Evolutionary conservation across 2,888 invertebrate species (phyloP), one percentile per base, ranked within the genome.

Genomic region (Drosophila parthenogenetica): DNA sequence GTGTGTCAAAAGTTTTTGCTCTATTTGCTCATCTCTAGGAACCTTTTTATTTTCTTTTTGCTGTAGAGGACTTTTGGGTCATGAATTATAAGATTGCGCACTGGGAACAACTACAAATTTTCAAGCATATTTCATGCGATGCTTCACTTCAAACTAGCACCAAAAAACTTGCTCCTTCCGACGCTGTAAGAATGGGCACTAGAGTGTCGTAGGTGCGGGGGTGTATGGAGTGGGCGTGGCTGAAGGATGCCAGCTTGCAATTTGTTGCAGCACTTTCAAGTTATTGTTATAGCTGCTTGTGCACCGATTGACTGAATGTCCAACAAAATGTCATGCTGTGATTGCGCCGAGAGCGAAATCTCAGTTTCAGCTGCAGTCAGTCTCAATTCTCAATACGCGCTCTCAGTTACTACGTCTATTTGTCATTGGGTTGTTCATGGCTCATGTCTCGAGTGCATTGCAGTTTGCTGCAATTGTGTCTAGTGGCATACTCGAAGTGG

Each of bases 401-500:
- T 35, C 51, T 63, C 53, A 16, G 46, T 42, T 58, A 59, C 54
- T 63, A 60, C 62, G 48, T 66, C 78, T 67, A 72, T 77, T 77
- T 69, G 67, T 54, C 54, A 64, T 51, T 55, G 61, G 49, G 51
- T 50, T 42, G 43, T 35, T 32, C 46, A 48, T 49, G 58, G 43
- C 49, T 29, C 8, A 29, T 29, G 75, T 86, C 86, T 87, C 87
- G 70, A 85, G 87, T 85, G 87, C 57, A 83, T 79, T 87, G 84
- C 84, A 81, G 81, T 73, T 8, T 62, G 66, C 50, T 65, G 71
- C 72, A 87, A 78, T 76, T 78, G 77, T 77, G 81, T 81, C 77
- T 73, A 75, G 72, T 73, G 76, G 68, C 50, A 61, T 55, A 66
- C 71, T 69, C 58, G 54, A 63, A 76, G 74, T 65, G 61, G 71